Percentiles rank a stretch among this genome's conserved stretches.
These are phyloP conservation scores for Chaetodon trifascialis DNA, from an alignment of 2,113 vertebrate genomes.

Conservation along the genomic window DNA sequence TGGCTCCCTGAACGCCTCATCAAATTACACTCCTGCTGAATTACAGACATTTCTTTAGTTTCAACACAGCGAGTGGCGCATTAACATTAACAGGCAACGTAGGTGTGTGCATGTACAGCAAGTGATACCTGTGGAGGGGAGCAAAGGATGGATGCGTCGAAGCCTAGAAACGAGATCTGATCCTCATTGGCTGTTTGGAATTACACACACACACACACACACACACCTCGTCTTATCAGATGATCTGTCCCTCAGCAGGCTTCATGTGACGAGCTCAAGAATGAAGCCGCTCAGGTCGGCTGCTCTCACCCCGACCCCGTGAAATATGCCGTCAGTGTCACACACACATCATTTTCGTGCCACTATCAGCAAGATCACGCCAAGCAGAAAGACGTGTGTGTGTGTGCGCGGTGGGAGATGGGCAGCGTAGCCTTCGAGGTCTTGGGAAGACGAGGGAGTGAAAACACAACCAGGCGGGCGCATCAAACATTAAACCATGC, in stretches of 20 bases:
- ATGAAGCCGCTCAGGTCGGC: slow-evolving; percentile 60
- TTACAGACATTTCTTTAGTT: too few species aligned
- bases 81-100: neutral
- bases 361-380: slow-evolving; percentile 4
- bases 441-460: slow-evolving; percentile 28
- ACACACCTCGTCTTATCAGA: slow-evolving; percentile 41
- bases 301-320: slow-evolving; percentile 12
- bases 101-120: slow-evolving; percentile 10
- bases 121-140: slow-evolving; percentile 12
- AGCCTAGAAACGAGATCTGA: slow-evolving; percentile 40
- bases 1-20: neutral
- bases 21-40: neutral
- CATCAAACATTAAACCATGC: neutral
- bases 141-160: slow-evolving; percentile 1
- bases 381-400: neutral
- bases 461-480: slow-evolving; percentile 23
- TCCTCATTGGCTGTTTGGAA: slow-evolving; percentile 13
- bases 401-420: slow-evolving; percentile 26
- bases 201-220: slow-evolving; percentile 39
- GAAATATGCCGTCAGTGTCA: slow-evolving; percentile 1
- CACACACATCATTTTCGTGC: neutral
- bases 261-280: slow-evolving; percentile 58
- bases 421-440: slow-evolving; percentile 31
- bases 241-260: slow-evolving; percentile 35
- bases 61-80: neutral